A percentile compares a stretch with the other conserved stretches of the same genome.
These are phyloP conservation scores for Girardia tigrina DNA, from an alignment of 2,888 invertebrate genomes.

Conservation along the genomic window DNA sequence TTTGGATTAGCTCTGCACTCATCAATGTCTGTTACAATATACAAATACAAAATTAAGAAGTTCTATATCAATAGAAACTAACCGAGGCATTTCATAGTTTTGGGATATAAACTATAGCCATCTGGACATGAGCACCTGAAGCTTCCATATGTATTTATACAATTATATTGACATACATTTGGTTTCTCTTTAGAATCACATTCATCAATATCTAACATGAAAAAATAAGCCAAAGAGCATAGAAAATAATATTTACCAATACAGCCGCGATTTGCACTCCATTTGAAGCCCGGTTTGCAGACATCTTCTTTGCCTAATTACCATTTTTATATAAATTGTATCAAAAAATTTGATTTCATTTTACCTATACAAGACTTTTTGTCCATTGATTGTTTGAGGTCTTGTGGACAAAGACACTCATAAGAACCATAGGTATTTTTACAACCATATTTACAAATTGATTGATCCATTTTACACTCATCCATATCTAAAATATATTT, in stretches of 20 bases:
- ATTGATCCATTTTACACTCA: neutral
- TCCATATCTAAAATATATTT: conserved; percentile 21
- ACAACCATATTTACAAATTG: conserved; percentile 10
- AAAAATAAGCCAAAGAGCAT: neutral
- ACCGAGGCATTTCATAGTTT: conserved; percentile 30
- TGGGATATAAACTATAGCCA: conserved; percentile 26
- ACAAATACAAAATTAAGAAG: neutral
- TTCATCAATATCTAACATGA: conserved; percentile 32
- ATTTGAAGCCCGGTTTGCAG: conserved; percentile 27
- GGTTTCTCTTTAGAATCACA: neutral
- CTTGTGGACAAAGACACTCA: conserved; percentile 24
- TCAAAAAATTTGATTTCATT: neutral
- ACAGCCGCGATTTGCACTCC: conserved; percentile 16
- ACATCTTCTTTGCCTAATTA: neutral
- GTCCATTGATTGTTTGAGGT: neutral
- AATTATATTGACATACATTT: conserved; percentile 31
- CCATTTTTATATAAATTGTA: neutral
- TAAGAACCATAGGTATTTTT: conserved; percentile 24
- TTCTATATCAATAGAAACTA: neutral
- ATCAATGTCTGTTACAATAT: conserved; percentile 14
- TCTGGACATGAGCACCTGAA: conserved; percentile 28
- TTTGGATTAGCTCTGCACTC: conserved; percentile 17
- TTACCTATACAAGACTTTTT: conserved; percentile 30
- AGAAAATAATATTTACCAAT: neutral
- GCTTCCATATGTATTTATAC: conserved; percentile 31